phyloP scores from a whole-genome alignment of 2,888 invertebrate genomes.

The Leistus spinibarbis region DNA sequence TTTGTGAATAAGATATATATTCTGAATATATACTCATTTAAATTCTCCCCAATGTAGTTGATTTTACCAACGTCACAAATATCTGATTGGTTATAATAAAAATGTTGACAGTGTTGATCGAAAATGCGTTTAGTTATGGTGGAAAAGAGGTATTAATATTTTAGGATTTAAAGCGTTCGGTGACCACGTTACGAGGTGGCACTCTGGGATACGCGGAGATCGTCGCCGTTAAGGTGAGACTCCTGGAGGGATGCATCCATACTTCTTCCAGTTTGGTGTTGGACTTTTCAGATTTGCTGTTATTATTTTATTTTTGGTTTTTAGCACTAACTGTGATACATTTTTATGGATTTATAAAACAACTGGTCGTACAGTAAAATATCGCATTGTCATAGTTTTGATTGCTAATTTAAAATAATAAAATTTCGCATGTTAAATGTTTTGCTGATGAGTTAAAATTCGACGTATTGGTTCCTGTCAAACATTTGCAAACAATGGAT shows the following conservation, averaged over 20 bases:
- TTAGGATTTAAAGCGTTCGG: slow-evolving; percentile 92
- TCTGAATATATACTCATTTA: no score
- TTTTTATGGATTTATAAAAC: not conserved
- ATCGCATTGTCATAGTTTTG: no score
- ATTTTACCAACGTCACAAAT: no score
- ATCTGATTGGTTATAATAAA: not conserved
- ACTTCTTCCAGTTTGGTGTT: slow-evolving; percentile 36
- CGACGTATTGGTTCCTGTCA: no score
- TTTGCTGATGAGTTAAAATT: no score
- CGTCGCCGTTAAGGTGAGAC: slow-evolving; percentile 92
- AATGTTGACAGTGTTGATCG: slow-evolving; percentile 9
- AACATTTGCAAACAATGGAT: no score
- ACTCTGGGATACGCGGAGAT: slow-evolving; percentile 91
- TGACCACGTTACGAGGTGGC: slow-evolving; percentile 87
- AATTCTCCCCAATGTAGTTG: not conserved
- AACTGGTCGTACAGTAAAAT: not conserved
- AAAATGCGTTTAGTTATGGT: slow-evolving; percentile 16
- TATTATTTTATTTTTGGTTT: slow-evolving; percentile 37
- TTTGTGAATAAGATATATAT: no score
- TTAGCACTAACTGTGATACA: slow-evolving; percentile 30
- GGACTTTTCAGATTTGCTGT: slow-evolving; percentile 32
- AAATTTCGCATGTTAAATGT: no score
- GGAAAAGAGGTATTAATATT: slow-evolving; percentile 49
- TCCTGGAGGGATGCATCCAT: slow-evolving; percentile 31
- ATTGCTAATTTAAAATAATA: no score